These are phyloP conservation scores for Ctenopoma kingsleyae DNA, from an alignment of 2,797 vertebrate genomes.

Conservation along the genomic window DNA sequence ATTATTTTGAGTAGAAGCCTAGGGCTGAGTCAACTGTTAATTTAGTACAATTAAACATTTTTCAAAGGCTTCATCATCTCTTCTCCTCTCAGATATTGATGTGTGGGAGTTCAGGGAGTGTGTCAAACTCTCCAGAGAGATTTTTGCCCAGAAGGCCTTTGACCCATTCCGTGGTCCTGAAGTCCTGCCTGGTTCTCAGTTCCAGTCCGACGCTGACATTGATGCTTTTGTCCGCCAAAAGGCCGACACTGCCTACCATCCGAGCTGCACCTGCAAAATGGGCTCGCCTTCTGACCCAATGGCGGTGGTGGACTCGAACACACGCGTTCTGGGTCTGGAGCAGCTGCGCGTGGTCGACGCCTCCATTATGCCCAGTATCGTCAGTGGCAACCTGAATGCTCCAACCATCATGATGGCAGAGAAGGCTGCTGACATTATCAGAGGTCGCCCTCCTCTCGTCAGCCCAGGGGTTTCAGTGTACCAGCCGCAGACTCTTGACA, in stretches of 20 bases:
- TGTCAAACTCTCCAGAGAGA: constrained; percentile 92
- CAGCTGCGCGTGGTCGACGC: constrained; percentile 93
- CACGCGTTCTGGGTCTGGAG: constrained; percentile 91
- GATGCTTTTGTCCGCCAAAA: constrained; percentile 93
- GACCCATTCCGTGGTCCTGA: constrained; percentile 90
- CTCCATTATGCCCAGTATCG: constrained; percentile 97
- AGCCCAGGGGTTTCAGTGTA: constrained; percentile 89
- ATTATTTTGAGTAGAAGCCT: background rate
- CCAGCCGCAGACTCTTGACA: constrained; percentile 85
- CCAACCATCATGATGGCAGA: constrained; percentile 98
- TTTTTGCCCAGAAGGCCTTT: constrained; percentile 94
- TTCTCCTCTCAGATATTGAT: constrained; percentile 86
- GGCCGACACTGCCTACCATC: constrained; percentile 95
- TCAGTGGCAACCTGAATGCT: constrained; percentile 96
- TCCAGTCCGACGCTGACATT: constrained; percentile 91
- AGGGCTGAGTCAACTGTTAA: background rate
- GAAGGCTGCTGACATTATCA: constrained; percentile 93
- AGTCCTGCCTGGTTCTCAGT: constrained; percentile 86
- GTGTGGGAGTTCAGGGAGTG: constrained; percentile 90
- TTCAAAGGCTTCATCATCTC: background rate
- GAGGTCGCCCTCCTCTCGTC: constrained; percentile 83
- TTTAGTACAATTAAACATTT: background rate
- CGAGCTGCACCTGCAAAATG: constrained; percentile 97
- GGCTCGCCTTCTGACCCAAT: constrained; percentile 86
- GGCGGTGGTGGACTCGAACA: constrained; percentile 90